A percentile compares a stretch with the other conserved stretches of the same genome.
Conservation (phyloP, 2,113 vertebrate genomes). For the Dasyprocta punctata region DNA sequence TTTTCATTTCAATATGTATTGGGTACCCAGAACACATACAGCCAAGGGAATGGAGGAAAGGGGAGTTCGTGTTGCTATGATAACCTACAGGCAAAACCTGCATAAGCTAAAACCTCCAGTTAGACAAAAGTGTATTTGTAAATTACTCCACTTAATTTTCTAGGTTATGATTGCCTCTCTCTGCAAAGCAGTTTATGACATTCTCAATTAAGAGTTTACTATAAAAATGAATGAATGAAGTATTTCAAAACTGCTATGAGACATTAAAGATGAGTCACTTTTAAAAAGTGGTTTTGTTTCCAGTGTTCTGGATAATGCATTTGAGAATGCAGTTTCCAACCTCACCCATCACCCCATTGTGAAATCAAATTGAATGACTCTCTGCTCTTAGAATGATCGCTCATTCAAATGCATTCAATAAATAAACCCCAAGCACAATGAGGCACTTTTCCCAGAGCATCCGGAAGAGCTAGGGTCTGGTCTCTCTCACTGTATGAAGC, state of each 20-base stretch:
- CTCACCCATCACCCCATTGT: conserved; percentile 69
- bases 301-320: conserved; percentile 62
- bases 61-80: conserved; percentile 37
- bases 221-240: conserved; percentile 82
- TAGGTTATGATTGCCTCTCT: conserved; percentile 74
- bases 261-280: conserved; percentile 81
- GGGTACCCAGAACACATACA: neutral
- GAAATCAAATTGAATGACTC: conserved; percentile 79
- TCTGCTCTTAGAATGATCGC: conserved; percentile 69
- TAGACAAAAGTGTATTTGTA: conserved; percentile 75
- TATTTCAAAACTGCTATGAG: conserved; percentile 74
- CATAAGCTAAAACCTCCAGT: conserved; percentile 66
- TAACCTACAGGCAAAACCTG: conserved; percentile 50
- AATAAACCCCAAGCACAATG: conserved; percentile 73
- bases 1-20: conserved; percentile 35
- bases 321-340: conserved; percentile 72
- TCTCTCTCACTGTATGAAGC: conserved; percentile 60
- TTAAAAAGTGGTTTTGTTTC: conserved; percentile 77
- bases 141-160: conserved; percentile 78
- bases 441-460: conserved; percentile 42
- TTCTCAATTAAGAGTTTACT: conserved; percentile 76
- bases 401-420: conserved; percentile 76
- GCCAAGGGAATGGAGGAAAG: neutral
- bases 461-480: conserved; percentile 53
- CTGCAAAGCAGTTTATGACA: conserved; percentile 52